Percentiles rank a stretch among this genome's conserved stretches.
These are phyloP conservation scores for Prosopocoilus inquinatus DNA, from an alignment of 2,888 invertebrate species.

Conservation along the genomic window DNA sequence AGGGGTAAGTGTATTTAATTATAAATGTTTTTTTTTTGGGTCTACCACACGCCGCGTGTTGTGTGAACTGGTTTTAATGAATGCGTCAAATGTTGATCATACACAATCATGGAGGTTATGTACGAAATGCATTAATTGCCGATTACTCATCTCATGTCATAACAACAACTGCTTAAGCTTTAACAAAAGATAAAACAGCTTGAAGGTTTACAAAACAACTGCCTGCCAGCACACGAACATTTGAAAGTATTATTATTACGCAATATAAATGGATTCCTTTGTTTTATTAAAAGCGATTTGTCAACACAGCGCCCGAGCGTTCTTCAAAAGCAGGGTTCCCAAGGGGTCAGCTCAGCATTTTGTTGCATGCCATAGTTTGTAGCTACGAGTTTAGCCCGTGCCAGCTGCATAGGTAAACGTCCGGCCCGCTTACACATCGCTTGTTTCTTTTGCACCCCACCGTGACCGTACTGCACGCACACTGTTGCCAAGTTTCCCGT, in stretches of 20 bases:
- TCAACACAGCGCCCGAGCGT: slow-evolving; percentile 11
- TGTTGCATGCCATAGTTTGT: slow-evolving; percentile 3
- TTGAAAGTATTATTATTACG: slow-evolving; percentile 18
- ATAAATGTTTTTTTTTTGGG: slow-evolving; percentile 16
- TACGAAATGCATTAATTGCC: background rate
- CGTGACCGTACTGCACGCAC: slow-evolving; percentile 24
- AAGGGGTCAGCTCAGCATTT: background rate
- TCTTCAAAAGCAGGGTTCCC: background rate
- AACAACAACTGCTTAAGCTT: too few species aligned
- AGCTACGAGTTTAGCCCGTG: background rate
- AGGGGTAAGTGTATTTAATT: slow-evolving; percentile 59
- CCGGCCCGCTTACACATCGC: slow-evolving; percentile 32
- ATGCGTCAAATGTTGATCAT: background rate
- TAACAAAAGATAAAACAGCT: too few species aligned
- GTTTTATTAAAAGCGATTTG: slow-evolving; percentile 15
- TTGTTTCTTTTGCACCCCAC: slow-evolving; percentile 55
- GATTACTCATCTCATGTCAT: background rate
- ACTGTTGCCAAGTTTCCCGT: slow-evolving; percentile 27
- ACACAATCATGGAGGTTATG: slow-evolving; percentile 12
- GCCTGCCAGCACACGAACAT: slow-evolving; percentile 4
- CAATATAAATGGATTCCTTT: slow-evolving; percentile 12
- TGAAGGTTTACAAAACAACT: background rate
- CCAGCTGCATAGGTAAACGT: slow-evolving; percentile 28
- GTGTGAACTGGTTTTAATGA: background rate
- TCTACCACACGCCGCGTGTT: slow-evolving; percentile 9